These are phyloP conservation scores for Entomobrya proxima DNA, from an alignment of 2,888 invertebrate species.

Conservation along the genomic window DNA sequence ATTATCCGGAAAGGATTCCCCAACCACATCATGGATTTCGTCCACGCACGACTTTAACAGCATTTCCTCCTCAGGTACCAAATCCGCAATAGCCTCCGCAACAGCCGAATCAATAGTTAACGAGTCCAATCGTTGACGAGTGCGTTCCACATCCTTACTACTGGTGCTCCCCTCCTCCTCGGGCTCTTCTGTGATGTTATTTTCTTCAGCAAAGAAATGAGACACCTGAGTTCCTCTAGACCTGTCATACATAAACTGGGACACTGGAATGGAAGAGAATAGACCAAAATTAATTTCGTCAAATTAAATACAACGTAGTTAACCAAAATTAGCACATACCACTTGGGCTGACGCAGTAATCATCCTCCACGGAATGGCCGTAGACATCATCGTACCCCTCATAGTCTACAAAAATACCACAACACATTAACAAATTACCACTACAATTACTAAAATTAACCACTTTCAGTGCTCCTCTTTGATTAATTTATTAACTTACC, in stretches of 20 bases:
- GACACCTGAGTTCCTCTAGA: slow-evolving; percentile 80
- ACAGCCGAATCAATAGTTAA: slow-evolving; percentile 77
- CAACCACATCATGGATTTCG: slow-evolving; percentile 87
- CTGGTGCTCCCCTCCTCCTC: slow-evolving; percentile 81
- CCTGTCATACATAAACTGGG: slow-evolving; percentile 88
- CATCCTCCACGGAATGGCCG: slow-evolving; percentile 96
- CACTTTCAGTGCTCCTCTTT: slow-evolving; percentile 4
- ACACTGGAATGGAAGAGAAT: slow-evolving; percentile 73
- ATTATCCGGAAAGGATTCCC: slow-evolving; percentile 86
- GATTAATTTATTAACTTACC: slow-evolving; percentile 78
- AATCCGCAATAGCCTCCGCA: slow-evolving; percentile 80
- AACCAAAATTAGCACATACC: slow-evolving; percentile 77
- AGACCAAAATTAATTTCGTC: slow-evolving; percentile 9
- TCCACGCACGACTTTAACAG: slow-evolving; percentile 90
- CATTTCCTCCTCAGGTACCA: slow-evolving; percentile 84
- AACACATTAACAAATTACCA: slow-evolving; percentile 11
- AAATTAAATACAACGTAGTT: no score
- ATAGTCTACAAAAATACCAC: slow-evolving; percentile 82
- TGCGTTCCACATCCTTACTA: slow-evolving; percentile 76
- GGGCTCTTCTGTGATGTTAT: slow-evolving; percentile 85
- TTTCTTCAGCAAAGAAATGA: slow-evolving; percentile 83
- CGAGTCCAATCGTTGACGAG: slow-evolving; percentile 76
- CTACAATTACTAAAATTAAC: not conserved
- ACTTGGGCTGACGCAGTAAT: slow-evolving; percentile 92
- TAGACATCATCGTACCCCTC: slow-evolving; percentile 94